These are phyloP conservation scores for Amniataba percoides DNA, from an alignment of 2,797 vertebrate species.

Conservation along the genomic window DNA sequence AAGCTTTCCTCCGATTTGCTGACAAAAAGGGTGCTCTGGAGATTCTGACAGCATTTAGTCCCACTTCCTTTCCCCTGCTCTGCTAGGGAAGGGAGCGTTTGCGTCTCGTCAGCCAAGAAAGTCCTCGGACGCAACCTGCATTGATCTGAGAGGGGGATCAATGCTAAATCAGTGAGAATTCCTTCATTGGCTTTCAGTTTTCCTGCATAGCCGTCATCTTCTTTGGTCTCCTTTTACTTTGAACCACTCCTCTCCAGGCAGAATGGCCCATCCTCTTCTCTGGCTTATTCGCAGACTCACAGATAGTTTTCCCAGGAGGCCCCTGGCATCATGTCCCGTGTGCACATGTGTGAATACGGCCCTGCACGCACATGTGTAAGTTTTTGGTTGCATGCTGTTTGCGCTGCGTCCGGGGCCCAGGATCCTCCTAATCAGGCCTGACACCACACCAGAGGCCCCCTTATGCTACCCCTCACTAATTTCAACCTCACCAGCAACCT, in stretches of 20 bases:
- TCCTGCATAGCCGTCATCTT: slow-evolving; percentile 35
- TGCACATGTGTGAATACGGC: slow-evolving; percentile 30
- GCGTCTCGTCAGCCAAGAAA: slow-evolving; percentile 25
- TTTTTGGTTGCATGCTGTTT: slow-evolving; percentile 59
- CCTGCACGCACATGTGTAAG: slow-evolving; percentile 41
- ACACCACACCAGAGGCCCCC: slow-evolving; percentile 80
- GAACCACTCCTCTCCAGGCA: slow-evolving; percentile 24
- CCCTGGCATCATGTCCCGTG: slow-evolving; percentile 58
- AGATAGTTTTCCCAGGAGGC: slow-evolving; percentile 66
- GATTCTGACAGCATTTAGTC: slow-evolving; percentile 52
- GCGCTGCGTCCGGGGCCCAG: slow-evolving; percentile 61
- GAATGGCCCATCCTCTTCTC: slow-evolving; percentile 17
- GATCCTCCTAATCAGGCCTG: slow-evolving; percentile 83
- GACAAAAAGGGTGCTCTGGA: slow-evolving; percentile 69
- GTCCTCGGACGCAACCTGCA: slow-evolving; percentile 36
- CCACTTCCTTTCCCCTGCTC: slow-evolving; percentile 50
- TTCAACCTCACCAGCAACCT: slow-evolving; percentile 73
- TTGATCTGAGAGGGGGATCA: slow-evolving; percentile 51
- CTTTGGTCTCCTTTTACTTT: slow-evolving; percentile 29
- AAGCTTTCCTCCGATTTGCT: slow-evolving; percentile 71
- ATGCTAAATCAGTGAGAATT: slow-evolving; percentile 56
- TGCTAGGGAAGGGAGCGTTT: slow-evolving; percentile 37
- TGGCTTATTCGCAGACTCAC: slow-evolving; percentile 52
- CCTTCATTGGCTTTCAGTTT: slow-evolving; percentile 27
- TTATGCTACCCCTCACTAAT: slow-evolving; percentile 71